phyloP scores from a whole-genome alignment of 1,140 invertebrate genomes.

The Bilobella aurantiaca region DNA sequence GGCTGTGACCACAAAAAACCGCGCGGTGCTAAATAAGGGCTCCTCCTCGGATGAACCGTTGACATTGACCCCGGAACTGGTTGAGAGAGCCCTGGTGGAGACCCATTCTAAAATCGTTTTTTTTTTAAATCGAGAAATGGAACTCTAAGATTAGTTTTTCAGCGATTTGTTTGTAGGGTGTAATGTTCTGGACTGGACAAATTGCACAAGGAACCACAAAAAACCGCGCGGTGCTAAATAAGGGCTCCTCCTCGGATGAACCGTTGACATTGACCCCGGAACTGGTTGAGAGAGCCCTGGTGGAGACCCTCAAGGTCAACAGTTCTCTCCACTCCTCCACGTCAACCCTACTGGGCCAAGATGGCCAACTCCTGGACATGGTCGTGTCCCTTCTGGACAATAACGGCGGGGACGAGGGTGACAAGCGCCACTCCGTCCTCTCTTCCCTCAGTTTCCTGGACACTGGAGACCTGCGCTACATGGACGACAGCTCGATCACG shows the following conservation, averaged over 20 bases:
- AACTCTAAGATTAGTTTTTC: too few relatives aligned
- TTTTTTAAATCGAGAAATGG: too few relatives aligned
- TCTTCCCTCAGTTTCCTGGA: conserved; percentile 53
- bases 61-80: not conserved
- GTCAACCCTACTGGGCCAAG: conserved; percentile 30
- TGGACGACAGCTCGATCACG: conserved; percentile 81
- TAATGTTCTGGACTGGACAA: too few relatives aligned
- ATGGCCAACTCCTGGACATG: conserved; percentile 23
- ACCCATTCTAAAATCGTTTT: not conserved
- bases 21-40: not conserved
- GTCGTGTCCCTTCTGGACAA: conserved; percentile 43
- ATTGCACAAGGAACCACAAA: too few relatives aligned
- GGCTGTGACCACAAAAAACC: too few relatives aligned
- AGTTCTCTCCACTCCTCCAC: conserved; percentile 32
- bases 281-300: not conserved
- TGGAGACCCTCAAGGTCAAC: not conserved
- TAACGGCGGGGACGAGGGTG: conserved; percentile 39
- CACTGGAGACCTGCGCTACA: conserved; percentile 67
- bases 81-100: not conserved
- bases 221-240: not conserved
- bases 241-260: not conserved
- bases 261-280: too few relatives aligned
- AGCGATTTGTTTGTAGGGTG: too few relatives aligned
- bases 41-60: too few relatives aligned
- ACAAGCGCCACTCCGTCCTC: conserved; percentile 55